Percentiles rank a stretch among this genome's conserved stretches.
Evolutionary conservation across 1,140 invertebrate species (phyloP).

Genomic region (Zaprionus nigranus): DNA sequence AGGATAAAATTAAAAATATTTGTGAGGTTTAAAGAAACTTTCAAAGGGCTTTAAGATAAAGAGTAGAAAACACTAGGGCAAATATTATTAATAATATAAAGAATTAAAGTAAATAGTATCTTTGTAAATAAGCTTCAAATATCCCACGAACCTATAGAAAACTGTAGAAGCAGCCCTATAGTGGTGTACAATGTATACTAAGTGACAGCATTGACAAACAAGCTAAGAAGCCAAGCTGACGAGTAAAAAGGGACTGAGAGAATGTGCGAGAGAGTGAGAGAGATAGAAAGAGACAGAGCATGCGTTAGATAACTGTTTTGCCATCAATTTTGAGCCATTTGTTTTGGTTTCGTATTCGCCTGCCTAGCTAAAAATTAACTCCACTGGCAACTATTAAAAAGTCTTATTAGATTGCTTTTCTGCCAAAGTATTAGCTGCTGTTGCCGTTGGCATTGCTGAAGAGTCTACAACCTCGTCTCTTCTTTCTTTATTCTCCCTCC

Average conservation of each 20-base stretch:
- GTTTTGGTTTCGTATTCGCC: slow-evolving; percentile 54
- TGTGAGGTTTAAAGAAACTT: no score
- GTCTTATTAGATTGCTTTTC: slow-evolving; percentile 81
- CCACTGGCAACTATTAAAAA: slow-evolving; percentile 74
- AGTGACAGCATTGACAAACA: background rate
- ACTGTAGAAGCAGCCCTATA: background rate
- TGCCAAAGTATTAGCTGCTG: slow-evolving; percentile 66
- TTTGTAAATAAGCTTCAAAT: no score
- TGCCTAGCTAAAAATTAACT: slow-evolving; percentile 55
- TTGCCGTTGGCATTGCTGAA: slow-evolving; percentile 36
- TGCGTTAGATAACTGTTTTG: slow-evolving; percentile 21
- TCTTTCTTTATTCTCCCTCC: background rate
- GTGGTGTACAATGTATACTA: background rate
- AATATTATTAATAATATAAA: background rate
- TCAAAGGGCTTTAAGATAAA: no score
- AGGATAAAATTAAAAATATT: no score
- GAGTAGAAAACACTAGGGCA: no score
- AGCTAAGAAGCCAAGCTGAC: background rate
- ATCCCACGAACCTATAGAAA: no score
- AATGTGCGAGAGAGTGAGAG: background rate
- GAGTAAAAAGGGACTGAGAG: background rate
- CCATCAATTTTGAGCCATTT: slow-evolving; percentile 67
- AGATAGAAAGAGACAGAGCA: background rate
- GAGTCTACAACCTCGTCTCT: background rate
- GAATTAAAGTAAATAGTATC: background rate